These are phyloP conservation scores for Zalophus californianus DNA, from an alignment of 2,797 vertebrate species.

Conservation along the genomic window DNA sequence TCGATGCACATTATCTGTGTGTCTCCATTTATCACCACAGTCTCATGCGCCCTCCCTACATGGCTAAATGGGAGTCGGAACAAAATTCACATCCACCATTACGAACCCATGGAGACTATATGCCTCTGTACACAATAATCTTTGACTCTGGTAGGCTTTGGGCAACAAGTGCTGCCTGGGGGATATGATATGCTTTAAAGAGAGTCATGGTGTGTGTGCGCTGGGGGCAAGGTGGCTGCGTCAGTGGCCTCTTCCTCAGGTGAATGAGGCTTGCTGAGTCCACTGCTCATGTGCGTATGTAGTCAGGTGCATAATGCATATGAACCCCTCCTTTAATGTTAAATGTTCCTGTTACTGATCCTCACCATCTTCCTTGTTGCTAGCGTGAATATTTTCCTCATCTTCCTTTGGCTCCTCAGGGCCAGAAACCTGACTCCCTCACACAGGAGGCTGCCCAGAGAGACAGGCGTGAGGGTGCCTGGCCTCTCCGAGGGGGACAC, in stretches of 20 bases:
- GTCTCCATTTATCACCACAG: neutral
- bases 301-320: neutral
- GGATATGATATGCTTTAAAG: neutral
- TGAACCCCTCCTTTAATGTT: neutral
- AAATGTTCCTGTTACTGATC: neutral
- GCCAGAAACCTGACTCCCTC: neutral
- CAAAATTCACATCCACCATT: neutral
- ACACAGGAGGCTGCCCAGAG: neutral
- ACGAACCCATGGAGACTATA: neutral
- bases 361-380: neutral
- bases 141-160: neutral
- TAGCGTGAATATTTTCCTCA: neutral
- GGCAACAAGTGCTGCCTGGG: neutral
- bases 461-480: neutral
- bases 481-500: neutral
- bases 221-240: too few relatives aligned
- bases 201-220: rapidly evolving
- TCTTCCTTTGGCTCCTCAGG: neutral
- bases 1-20: neutral
- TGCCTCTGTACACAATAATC: neutral
- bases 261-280: neutral
- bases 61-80: neutral
- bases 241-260: neutral
- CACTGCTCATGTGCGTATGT: rapidly evolving
- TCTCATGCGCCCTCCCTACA: neutral